Evolutionary conservation across 2,797 vertebrate species (phyloP).

Genomic region (Enoplosus armatus): DNA sequence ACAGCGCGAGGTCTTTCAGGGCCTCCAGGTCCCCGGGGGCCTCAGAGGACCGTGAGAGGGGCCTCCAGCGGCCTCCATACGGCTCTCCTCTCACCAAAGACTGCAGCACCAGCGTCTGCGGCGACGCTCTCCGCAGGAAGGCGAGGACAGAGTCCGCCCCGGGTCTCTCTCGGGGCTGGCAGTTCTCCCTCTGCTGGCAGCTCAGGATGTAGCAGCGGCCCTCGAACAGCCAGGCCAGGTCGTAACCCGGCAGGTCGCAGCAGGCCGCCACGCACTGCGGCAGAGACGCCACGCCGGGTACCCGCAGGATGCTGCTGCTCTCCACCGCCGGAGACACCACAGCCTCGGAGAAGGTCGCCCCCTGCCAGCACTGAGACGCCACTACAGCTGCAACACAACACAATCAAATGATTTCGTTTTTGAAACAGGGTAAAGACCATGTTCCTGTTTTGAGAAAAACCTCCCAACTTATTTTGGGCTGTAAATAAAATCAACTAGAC

Average conservation of each 20-base stretch:
- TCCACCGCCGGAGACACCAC: conserved; percentile 88
- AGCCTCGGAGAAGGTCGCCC: conserved; percentile 84
- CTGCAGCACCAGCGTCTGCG: conserved; percentile 80
- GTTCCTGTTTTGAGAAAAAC: no score
- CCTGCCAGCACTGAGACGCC: conserved; percentile 89
- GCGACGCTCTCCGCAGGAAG: conserved; percentile 86
- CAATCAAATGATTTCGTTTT: no score
- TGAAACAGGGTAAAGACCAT: no score
- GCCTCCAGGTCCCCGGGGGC: conserved; percentile 68
- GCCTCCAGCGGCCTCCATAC: conserved; percentile 71
- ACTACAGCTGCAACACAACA: conserved; percentile 78
- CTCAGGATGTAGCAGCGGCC: conserved; percentile 90
- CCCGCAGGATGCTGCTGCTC: conserved; percentile 85
- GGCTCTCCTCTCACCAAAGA: conserved; percentile 83
- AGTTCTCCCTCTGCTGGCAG: conserved; percentile 87
- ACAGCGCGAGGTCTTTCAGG: conserved; percentile 81
- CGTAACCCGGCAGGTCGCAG: conserved; percentile 88
- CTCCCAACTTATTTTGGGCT: no score
- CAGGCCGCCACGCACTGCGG: conserved; percentile 87
- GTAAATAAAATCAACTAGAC: no score
- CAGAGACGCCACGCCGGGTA: conserved; percentile 85
- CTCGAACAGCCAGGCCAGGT: conserved; percentile 92
- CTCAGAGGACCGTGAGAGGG: conserved; percentile 53
- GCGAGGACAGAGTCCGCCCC: conserved; percentile 86
- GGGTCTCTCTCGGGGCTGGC: conserved; percentile 86